A percentile compares a stretch with the other conserved stretches of the same genome.
These are phyloP conservation scores for Drosophila imparisetae DNA, from an alignment of 2,888 invertebrate species.

Conservation along the genomic window DNA sequence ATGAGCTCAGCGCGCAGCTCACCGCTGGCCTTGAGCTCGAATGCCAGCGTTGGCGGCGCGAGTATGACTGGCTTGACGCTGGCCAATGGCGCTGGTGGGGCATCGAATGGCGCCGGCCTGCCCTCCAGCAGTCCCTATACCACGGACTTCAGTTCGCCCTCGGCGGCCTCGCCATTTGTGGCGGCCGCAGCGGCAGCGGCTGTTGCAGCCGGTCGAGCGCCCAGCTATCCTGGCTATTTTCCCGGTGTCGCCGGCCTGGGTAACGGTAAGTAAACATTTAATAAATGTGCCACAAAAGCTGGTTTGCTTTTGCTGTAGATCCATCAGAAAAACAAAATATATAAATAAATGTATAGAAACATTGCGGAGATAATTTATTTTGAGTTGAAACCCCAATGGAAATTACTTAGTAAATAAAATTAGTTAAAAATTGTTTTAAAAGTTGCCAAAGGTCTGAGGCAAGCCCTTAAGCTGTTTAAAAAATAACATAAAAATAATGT, in stretches of 20 bases:
- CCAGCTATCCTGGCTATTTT: constrained; percentile 84
- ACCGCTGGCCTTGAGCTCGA: constrained; percentile 82
- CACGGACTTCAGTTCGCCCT: constrained; percentile 83
- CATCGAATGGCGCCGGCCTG: constrained; percentile 79
- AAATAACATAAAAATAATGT: not conserved
- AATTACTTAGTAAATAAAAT: not conserved
- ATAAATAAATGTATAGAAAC: not conserved
- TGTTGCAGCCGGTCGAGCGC: constrained; percentile 73
- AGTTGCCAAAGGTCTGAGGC: not conserved
- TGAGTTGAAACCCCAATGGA: not conserved
- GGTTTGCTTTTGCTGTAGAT: not conserved
- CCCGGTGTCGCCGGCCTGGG: constrained; percentile 80
- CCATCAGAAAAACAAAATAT: not conserved
- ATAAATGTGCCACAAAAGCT: not conserved
- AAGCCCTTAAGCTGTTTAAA: not conserved
- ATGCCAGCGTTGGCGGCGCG: constrained; percentile 78
- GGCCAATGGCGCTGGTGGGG: constrained; percentile 77
- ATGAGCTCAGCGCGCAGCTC: constrained; percentile 84
- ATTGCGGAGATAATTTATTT: not conserved
- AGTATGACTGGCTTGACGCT: constrained; percentile 78
- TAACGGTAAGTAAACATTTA: constrained; percentile 75
- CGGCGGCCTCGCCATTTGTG: constrained; percentile 83
- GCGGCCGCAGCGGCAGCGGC: constrained; percentile 82
- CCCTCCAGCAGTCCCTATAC: constrained; percentile 83
- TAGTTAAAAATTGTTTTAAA: not conserved